phyloP scores from a whole-genome alignment of 2,113 vertebrate genomes.

The Athene noctua region DNA sequence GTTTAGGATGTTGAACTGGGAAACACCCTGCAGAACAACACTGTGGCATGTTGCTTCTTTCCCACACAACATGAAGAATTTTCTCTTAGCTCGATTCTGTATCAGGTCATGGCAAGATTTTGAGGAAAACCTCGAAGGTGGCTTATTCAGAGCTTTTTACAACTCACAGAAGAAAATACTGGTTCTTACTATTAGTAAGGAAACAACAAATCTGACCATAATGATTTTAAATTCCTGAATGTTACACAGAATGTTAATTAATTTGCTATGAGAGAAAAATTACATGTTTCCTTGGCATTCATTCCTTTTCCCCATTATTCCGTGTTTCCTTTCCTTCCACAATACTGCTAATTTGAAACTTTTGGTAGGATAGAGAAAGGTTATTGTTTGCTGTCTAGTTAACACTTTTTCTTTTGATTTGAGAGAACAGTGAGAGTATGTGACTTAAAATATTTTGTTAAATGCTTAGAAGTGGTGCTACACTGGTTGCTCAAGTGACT shows the following conservation, averaged over 20 bases:
- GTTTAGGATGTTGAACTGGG: neutral
- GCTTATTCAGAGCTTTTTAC: neutral
- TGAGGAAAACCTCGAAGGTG: neutral
- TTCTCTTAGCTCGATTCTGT: neutral
- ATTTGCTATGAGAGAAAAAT: neutral
- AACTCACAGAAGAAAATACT: neutral
- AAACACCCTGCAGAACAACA: neutral
- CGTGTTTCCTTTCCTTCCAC: neutral
- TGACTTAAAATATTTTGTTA: neutral
- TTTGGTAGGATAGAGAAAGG: neutral
- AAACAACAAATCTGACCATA: neutral
- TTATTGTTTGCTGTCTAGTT: neutral
- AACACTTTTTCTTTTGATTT: neutral
- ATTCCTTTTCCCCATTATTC: neutral
- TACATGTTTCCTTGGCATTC: accelerated
- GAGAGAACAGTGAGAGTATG: neutral
- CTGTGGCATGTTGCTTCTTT: no score
- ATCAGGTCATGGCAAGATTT: neutral
- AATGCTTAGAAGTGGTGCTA: neutral
- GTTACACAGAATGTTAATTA: neutral
- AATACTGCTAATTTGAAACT: neutral
- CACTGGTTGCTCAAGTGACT: neutral
- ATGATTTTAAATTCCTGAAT: neutral
- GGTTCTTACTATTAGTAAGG: neutral
- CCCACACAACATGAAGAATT: neutral